Evolutionary conservation across 1,140 invertebrate species (phyloP), one percentile per base, ranked within the genome.

Genomic region (Periplaneta americana): DNA sequence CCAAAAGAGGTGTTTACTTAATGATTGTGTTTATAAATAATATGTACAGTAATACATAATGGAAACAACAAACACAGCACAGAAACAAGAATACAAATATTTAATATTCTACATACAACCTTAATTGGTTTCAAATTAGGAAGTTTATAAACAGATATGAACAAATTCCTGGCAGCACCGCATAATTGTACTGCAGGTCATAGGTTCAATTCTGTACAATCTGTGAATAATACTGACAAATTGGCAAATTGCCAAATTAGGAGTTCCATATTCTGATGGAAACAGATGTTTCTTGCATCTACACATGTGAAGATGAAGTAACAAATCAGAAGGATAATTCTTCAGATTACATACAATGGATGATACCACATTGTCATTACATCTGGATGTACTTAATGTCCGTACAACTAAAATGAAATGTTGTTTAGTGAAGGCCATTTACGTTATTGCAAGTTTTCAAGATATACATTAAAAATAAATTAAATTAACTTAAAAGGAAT

Each of bases 191-290:
- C 33, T 22, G 33, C 34, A 34, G 75, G 8, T 77, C 35, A 75
- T 8, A 6, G 15, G 74, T 10, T 15, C 74, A 77, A 31, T 34
- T 77, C 33, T 77, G 33, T 77, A 36, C 35, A 36, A n/a, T 34
- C 31, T 77, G 31, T 33, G 75, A 77, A 77, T 77, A 77, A 77
- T 77, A 77, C 75, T 77, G 75, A 77, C 75, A 77, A 36, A 34
- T 77, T 2, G 75, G 75, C 35, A 77, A 22, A 28, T 10, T 4
- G 33, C 35, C 33, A 77, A 34, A 33, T 77, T 28, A 33, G 31
- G 33, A 36, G 75, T 31, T 34, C 17, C 35, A 33, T 31, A 22
- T 5, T 33, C 22, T 77, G 5, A 77, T 33, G 75, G 75, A 77
- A 22, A 77, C 31, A 66, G 1, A 8, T 28, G n/a, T 28, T 66